Percentiles rank a stretch among this genome's conserved stretches.
phyloP scores from a whole-genome alignment of 2,113 vertebrate genomes.

The Heliornis fulica region DNA sequence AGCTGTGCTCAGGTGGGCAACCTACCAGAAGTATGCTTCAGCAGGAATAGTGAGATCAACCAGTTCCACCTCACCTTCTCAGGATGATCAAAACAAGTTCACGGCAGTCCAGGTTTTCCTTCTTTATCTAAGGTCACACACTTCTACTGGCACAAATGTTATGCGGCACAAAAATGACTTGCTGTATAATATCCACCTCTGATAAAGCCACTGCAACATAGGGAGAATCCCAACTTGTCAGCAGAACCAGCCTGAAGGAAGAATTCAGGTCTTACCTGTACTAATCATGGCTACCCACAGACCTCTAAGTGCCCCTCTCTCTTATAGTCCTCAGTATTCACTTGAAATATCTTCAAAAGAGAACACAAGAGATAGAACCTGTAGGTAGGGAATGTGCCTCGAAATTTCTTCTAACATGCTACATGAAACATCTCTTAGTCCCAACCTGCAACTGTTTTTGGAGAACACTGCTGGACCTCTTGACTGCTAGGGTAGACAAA shows the following conservation, averaged over 20 bases:
- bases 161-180: neutral
- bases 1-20: neutral
- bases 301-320: rapidly evolving
- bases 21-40: neutral
- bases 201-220: neutral
- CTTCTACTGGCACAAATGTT: neutral
- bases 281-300: neutral
- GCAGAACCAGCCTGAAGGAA: neutral
- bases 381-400: neutral
- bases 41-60: neutral
- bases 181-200: rapidly evolving
- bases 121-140: rapidly evolving
- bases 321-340: neutral
- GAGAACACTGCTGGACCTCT: neutral
- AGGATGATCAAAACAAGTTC: neutral
- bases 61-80: neutral
- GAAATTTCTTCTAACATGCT: neutral
- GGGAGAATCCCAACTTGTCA: neutral
- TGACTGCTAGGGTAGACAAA: neutral
- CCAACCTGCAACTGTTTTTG: neutral
- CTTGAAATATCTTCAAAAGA: neutral
- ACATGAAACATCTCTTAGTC: neutral
- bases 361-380: neutral
- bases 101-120: neutral
- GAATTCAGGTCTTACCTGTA: neutral